A percentile compares a stretch with the other conserved stretches of the same genome.
phyloP scores from a whole-genome alignment of 2,797 vertebrate species.

The Urophycis tenuis region DNA sequence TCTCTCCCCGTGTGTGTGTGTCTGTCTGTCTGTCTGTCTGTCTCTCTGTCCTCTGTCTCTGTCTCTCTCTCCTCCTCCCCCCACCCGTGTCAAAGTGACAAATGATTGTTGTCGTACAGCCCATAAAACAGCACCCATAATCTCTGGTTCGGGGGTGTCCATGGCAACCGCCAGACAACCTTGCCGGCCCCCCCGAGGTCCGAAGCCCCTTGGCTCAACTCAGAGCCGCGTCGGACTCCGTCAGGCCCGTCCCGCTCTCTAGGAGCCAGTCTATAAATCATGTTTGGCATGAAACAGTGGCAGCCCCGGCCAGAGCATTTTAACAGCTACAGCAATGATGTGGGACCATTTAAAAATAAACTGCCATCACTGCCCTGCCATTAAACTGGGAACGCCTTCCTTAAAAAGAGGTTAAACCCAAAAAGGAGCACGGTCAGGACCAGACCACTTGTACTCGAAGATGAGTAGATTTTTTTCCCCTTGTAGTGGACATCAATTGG shows the following conservation, averaged over 20 bases:
- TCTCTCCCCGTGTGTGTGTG: no score
- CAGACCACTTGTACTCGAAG: not conserved
- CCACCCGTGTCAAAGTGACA: slow-evolving; percentile 35
- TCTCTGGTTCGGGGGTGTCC: not conserved
- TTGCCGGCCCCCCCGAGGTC: not conserved
- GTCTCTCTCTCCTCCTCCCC: not conserved
- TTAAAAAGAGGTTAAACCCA: not conserved
- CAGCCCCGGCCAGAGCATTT: not conserved
- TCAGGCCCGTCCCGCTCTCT: no score
- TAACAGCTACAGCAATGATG: not conserved
- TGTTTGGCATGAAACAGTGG: not conserved
- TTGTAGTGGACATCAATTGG: not conserved
- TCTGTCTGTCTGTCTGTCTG: no score
- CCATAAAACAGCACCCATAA: slow-evolving; percentile 32
- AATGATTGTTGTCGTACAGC: slow-evolving; percentile 33
- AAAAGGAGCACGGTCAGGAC: not conserved
- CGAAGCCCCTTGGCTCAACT: not conserved
- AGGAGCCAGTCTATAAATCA: not conserved
- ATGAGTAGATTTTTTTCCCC: not conserved
- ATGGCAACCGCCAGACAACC: not conserved
- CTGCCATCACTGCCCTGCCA: slow-evolving; percentile 2
- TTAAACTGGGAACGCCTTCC: not conserved
- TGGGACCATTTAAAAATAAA: not conserved
- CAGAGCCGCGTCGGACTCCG: not conserved
- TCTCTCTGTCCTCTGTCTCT: no score